phyloP scores from a whole-genome alignment of 1,140 invertebrate species.

The Musca domestica region DNA sequence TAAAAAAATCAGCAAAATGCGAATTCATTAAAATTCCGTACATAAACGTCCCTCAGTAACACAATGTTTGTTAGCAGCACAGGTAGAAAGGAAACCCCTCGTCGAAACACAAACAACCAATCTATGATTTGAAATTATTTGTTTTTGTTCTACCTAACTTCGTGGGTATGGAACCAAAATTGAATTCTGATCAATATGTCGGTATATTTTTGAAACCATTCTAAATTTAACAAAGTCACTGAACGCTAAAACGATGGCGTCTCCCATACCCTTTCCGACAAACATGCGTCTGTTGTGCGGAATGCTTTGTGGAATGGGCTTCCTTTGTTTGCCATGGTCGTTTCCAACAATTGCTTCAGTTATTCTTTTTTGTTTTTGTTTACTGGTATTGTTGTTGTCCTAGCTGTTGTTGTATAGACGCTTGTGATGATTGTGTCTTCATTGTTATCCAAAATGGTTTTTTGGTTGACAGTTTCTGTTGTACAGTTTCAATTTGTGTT shows the following conservation, averaged over 20 bases:
- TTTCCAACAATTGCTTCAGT: neutral
- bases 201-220: too few relatives aligned
- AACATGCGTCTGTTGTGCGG: neutral
- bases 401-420: neutral
- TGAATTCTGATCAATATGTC: too few relatives aligned
- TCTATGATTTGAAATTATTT: too few relatives aligned
- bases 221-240: neutral
- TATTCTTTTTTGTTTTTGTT: neutral
- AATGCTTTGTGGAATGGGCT: neutral
- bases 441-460: slow-evolving; percentile 16
- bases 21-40: too few relatives aligned
- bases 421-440: neutral
- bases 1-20: too few relatives aligned
- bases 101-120: too few relatives aligned
- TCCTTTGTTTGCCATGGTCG: neutral
- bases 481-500: neutral
- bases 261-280: neutral
- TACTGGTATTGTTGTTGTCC: neutral
- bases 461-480: slow-evolving; percentile 5
- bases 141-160: too few relatives aligned
- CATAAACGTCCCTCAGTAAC: too few relatives aligned
- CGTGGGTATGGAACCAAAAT: too few relatives aligned
- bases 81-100: too few relatives aligned
- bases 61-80: too few relatives aligned
- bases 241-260: slow-evolving; percentile 10